Evolutionary conservation across 2,888 invertebrate genomes (phyloP), one percentile per base, ranked within the genome.

Genomic region (Ecliptopera silaceata): DNA sequence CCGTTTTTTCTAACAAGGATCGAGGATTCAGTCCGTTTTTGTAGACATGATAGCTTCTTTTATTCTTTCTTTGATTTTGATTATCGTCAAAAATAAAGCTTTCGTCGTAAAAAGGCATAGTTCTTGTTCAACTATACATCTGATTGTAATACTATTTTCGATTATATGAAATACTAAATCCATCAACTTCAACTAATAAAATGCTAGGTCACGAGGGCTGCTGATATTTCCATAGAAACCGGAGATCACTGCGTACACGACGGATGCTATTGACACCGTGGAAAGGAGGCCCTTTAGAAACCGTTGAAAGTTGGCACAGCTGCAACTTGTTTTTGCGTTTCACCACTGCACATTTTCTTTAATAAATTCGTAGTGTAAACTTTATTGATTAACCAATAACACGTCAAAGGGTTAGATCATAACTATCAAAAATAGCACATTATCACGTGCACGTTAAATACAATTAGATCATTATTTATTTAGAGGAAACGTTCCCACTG

Each of bases 401-500:
- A 42, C 20, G 60, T 59, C 52, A 50, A 59, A 61, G 52, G 53
- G 56, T 55, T 48, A 65, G 72, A 78, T 80, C 82, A 84, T 22
- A 5, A 22, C 73, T 70, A 62, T 79, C 82, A 75, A 75, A 87
- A 89, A 88, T 89, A 88, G 84, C 81, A 56, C 77, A 26, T 26
- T 1, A 26, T 64, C 70, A 74, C 43, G 74, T 72, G 73, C 38
- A 58, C 46, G 50, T 38, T 38, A 32, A 66, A 75, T 83, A 88
- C 84, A 87, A 89, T 90, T 90, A 90, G 90, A 80, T 90, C 90
- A 91, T 85, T 88, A 85, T 85, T 86, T 89, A 90, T 89, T 90
- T 88, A 86, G 83, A 84, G 86, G 82, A 75, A 78, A 72, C 79
- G 74, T 73, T 71, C 70, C 66, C 68, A 63, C 59, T 65, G 55